These are phyloP conservation scores for Chloroclystis v-ata DNA, from an alignment of 2,888 invertebrate genomes.

Conservation along the genomic window DNA sequence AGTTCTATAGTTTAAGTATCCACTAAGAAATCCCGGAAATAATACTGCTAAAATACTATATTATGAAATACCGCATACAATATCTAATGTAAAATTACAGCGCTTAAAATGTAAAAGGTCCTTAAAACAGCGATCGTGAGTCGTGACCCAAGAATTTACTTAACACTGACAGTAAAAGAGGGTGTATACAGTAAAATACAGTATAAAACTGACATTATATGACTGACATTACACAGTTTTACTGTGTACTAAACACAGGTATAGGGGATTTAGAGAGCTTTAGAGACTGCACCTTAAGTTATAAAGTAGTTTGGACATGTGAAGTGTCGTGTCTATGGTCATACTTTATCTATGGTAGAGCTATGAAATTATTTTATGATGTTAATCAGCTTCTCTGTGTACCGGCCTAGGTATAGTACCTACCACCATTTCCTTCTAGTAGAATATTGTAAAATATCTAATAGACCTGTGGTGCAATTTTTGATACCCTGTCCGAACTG, in stretches of 20 bases:
- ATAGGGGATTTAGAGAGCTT: not conserved
- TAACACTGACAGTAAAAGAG: conserved; percentile 44
- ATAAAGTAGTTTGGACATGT: conserved; percentile 1
- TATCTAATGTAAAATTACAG: not conserved
- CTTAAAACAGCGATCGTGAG: conserved; percentile 10
- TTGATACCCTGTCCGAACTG: too few relatives aligned
- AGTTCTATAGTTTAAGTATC: too few relatives aligned
- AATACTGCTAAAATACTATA: too few relatives aligned
- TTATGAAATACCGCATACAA: too few relatives aligned
- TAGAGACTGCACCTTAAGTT: conserved; percentile 3
- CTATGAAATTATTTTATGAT: too few relatives aligned
- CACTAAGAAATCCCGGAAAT: too few relatives aligned
- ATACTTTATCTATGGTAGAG: too few relatives aligned
- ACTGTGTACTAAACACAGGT: conserved; percentile 25
- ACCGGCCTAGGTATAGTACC: too few relatives aligned
- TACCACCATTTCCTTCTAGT: too few relatives aligned
- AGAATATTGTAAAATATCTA: too few relatives aligned
- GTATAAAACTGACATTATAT: conserved; percentile 43
- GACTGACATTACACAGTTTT: conserved; percentile 39
- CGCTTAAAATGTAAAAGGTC: conserved; percentile 2
- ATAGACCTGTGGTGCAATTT: too few relatives aligned
- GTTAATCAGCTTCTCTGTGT: too few relatives aligned
- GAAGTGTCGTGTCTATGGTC: not conserved
- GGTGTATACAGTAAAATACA: conserved; percentile 36
- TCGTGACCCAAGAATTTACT: conserved; percentile 41